Evolutionary conservation across 2,797 vertebrate species (phyloP).

Genomic region (Geotria australis): DNA sequence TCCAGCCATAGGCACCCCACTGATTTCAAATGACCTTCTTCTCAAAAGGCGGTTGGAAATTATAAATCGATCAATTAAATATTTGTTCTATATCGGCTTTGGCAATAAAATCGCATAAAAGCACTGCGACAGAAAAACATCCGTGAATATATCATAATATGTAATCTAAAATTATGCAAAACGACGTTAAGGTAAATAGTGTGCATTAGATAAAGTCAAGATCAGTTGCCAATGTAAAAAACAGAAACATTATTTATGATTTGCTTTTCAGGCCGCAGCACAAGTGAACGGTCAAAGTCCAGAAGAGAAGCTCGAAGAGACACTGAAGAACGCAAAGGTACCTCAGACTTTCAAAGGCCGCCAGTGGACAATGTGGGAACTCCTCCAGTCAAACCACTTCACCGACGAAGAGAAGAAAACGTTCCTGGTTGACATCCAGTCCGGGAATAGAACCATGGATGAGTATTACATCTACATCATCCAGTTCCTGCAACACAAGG

Average conservation of each 20-base stretch:
- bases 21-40: no score
- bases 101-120: no score
- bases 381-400: neutral
- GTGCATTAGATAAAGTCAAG: no score
- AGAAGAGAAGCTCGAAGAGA: neutral
- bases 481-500: neutral
- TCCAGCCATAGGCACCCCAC: no score
- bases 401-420: neutral
- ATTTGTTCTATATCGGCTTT: no score
- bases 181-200: no score
- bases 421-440: neutral
- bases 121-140: no score
- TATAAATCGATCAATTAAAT: no score
- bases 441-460: neutral
- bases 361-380: neutral
- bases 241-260: neutral
- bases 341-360: neutral
- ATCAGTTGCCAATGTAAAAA: no score
- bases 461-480: neutral
- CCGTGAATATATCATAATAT: no score
- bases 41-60: no score
- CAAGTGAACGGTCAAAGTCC: neutral
- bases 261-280: neutral
- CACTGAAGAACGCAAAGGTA: neutral
- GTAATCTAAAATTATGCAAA: no score